Conservation (phyloP, 1,140 invertebrate genomes). For the Drosophila nikananu region DNA sequence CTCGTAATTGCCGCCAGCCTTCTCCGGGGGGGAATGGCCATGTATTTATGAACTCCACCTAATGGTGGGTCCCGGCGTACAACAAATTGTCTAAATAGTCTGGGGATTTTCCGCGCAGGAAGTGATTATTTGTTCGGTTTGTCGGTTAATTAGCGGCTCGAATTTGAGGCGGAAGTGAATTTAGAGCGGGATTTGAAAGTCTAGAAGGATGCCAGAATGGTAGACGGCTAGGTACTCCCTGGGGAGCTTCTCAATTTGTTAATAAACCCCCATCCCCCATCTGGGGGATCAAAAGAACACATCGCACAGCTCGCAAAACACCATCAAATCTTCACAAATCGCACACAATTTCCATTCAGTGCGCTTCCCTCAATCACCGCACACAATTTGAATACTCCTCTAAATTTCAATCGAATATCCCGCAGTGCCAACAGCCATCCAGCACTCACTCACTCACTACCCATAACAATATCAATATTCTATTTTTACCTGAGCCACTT, state of each 20-base stretch:
- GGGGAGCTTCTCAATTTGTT: slow-evolving; percentile 5
- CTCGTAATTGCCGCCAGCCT: slow-evolving; percentile 44
- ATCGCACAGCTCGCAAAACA: slow-evolving; percentile 1
- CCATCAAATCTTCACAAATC: slow-evolving; percentile 31
- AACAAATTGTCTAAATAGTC: slow-evolving; percentile 49
- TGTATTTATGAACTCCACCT: slow-evolving; percentile 56
- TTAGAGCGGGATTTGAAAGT: background rate
- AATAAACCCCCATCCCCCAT: background rate
- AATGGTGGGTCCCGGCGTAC: slow-evolving; percentile 31
- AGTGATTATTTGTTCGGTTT: slow-evolving; percentile 63
- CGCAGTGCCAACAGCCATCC: slow-evolving; percentile 23
- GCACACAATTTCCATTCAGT: slow-evolving; percentile 29
- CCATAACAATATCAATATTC: slow-evolving; percentile 63
- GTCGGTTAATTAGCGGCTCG: slow-evolving; percentile 51
- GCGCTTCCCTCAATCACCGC: slow-evolving; percentile 38
- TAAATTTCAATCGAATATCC: slow-evolving; percentile 49
- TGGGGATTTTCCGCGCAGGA: slow-evolving; percentile 28
- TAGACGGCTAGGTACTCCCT: background rate
- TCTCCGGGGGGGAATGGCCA: slow-evolving; percentile 5
- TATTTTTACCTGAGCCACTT: slow-evolving; percentile 52
- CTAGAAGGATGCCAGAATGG: no score
- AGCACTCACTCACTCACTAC: slow-evolving; percentile 26
- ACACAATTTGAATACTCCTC: slow-evolving; percentile 40
- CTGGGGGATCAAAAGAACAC: slow-evolving; percentile 4
- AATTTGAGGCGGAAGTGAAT: slow-evolving; percentile 32